Conservation (phyloP, 2,113 vertebrate genomes). For the Gobiocypris rarus region DNA sequence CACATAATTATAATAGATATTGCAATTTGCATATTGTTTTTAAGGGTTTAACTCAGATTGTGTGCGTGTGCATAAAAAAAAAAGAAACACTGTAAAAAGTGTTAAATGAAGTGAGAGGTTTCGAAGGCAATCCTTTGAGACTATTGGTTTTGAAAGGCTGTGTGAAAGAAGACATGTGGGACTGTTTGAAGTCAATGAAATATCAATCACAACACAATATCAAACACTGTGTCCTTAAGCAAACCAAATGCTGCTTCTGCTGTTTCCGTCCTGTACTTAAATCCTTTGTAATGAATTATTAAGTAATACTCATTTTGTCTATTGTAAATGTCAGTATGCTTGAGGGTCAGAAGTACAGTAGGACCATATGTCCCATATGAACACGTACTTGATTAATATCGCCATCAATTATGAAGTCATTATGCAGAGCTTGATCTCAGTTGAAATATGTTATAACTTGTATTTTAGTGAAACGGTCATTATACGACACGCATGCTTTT, state of each 20-base stretch:
- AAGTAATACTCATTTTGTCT: conserved; percentile 18
- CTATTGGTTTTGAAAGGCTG: background rate
- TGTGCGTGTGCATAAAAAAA: background rate
- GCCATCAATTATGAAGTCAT: background rate
- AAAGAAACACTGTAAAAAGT: background rate
- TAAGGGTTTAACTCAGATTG: background rate
- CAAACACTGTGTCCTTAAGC: background rate
- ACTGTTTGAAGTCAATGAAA: conserved; percentile 12
- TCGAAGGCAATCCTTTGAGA: background rate
- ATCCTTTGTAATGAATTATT: background rate
- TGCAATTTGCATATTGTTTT: too few species aligned
- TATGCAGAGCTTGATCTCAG: background rate
- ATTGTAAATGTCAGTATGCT: background rate
- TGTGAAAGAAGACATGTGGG: background rate
- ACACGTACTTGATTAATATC: conserved; percentile 6
- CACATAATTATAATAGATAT: background rate
- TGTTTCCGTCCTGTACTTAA: background rate
- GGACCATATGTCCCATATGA: background rate
- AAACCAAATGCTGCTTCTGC: conserved; percentile 18
- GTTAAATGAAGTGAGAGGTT: background rate
- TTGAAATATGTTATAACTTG: background rate
- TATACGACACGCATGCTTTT: background rate
- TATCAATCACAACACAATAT: conserved; percentile 4
- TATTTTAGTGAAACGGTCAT: background rate
- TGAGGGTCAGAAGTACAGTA: background rate